A percentile compares a stretch with the other conserved stretches of the same genome.
These are phyloP conservation scores for Nemapogon koenigi DNA, from an alignment of 2,888 invertebrate species.

Conservation along the genomic window DNA sequence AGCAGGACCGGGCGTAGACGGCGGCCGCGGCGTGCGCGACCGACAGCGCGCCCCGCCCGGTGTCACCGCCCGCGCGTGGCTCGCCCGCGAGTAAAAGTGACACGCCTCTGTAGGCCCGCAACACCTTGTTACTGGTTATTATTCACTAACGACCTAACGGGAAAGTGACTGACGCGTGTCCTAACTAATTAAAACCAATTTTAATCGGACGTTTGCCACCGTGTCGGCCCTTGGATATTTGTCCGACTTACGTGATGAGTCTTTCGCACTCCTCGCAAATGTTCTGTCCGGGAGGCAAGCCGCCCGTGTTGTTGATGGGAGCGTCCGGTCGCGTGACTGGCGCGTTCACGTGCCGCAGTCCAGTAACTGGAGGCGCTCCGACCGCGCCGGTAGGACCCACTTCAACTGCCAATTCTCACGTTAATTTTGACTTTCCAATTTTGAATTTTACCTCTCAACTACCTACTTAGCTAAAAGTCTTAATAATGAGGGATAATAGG, in stretches of 20 bases:
- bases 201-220: slow-evolving; percentile 52
- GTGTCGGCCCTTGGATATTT: slow-evolving; percentile 68
- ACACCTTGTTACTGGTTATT: too few species aligned
- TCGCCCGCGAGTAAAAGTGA: slow-evolving; percentile 78
- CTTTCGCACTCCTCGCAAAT: slow-evolving; percentile 97
- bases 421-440: too few species aligned
- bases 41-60: slow-evolving; percentile 31
- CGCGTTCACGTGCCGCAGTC: slow-evolving; percentile 77
- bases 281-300: slow-evolving; percentile 86
- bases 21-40: slow-evolving; percentile 48
- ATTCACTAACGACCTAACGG: too few species aligned
- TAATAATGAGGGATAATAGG: too few species aligned
- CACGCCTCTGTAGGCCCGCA: slow-evolving; percentile 56
- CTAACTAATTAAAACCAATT: slow-evolving; percentile 4
- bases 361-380: slow-evolving; percentile 55
- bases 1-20: slow-evolving; percentile 37
- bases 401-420: too few species aligned
- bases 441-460: too few species aligned
- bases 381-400: too few species aligned
- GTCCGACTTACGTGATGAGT: slow-evolving; percentile 94
- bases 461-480: too few species aligned
- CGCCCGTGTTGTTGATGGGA: slow-evolving; percentile 71
- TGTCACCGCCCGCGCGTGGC: slow-evolving; percentile 75
- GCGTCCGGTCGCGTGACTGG: slow-evolving; percentile 71
- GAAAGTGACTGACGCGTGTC: too few species aligned